Percentiles rank a stretch among this genome's conserved stretches.
Evolutionary conservation across 2,888 invertebrate species (phyloP).

Genomic region (Athalia rosae): DNA sequence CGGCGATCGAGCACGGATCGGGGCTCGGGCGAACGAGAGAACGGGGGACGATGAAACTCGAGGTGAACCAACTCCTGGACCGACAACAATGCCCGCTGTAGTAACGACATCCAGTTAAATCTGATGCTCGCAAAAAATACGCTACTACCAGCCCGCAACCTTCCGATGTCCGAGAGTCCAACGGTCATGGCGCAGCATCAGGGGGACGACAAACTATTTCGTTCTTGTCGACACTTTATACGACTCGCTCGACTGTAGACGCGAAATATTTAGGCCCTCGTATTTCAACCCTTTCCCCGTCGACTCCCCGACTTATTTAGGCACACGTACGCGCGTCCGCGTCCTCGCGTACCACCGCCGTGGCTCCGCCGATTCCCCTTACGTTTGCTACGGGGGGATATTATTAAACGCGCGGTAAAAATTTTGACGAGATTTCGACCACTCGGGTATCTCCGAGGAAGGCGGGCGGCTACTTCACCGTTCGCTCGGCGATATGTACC

Average conservation of each 20-base stretch:
- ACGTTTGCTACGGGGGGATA: neutral
- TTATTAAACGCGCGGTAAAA: neutral
- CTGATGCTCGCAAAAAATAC: conserved; percentile 57
- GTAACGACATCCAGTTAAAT: conserved; percentile 71
- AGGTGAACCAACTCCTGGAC: conserved; percentile 62
- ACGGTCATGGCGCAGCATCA: conserved; percentile 41
- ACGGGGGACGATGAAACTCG: conserved; percentile 54
- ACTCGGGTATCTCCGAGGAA: conserved; percentile 2
- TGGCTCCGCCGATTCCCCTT: too few relatives aligned
- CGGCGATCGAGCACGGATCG: conserved; percentile 48
- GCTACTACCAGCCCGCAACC: conserved; percentile 42
- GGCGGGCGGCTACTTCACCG: conserved; percentile 10
- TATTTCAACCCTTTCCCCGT: neutral
- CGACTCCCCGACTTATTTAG: neutral
- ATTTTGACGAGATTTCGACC: conserved; percentile 33
- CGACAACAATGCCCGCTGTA: conserved; percentile 67
- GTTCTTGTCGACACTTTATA: conserved; percentile 34
- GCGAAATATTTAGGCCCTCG: too few relatives aligned
- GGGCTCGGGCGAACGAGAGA: conserved; percentile 34
- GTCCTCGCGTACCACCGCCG: neutral
- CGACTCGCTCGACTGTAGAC: conserved; percentile 19
- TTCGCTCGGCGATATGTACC: neutral
- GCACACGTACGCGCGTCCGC: neutral
- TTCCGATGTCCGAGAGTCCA: conserved; percentile 10
- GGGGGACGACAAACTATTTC: conserved; percentile 40